Conservation (phyloP, 1,140 invertebrate species). For the Drosophila pseudoananassae region DNA sequence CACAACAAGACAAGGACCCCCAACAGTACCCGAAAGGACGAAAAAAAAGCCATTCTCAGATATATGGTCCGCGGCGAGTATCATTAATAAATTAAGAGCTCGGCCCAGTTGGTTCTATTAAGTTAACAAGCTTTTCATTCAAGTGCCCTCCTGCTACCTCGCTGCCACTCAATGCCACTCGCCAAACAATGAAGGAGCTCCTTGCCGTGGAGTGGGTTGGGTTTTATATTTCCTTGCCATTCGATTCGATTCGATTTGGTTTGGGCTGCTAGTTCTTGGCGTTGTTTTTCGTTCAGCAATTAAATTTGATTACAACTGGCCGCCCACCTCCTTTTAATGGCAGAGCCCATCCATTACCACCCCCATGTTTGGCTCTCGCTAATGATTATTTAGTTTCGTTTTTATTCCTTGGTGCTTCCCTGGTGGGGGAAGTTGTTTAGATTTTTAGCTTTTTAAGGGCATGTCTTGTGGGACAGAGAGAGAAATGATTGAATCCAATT, state of each 20-base stretch:
- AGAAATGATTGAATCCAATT: background rate
- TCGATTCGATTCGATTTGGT: conserved; percentile 21
- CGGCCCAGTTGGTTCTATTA: conserved; percentile 58
- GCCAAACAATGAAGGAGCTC: conserved; percentile 22
- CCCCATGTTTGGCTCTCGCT: conserved; percentile 30
- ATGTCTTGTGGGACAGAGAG: background rate
- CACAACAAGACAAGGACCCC: background rate
- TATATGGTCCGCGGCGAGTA: conserved; percentile 18
- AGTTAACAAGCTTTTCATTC: conserved; percentile 78
- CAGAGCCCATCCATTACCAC: conserved; percentile 9
- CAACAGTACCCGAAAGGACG: background rate
- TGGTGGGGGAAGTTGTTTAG: conserved; percentile 7
- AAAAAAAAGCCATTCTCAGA: background rate
- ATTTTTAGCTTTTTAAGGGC: background rate
- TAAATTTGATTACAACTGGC: conserved; percentile 79
- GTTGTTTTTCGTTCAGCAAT: conserved; percentile 51
- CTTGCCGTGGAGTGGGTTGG: background rate
- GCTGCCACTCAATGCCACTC: background rate
- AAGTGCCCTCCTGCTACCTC: conserved; percentile 29
- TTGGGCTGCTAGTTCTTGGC: conserved; percentile 6
- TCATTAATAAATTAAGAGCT: conserved; percentile 76
- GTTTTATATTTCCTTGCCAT: conserved; percentile 9
- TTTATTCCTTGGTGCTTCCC: conserved; percentile 19
- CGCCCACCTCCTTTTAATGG: conserved; percentile 17
- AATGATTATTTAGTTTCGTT: conserved; percentile 61